Conservation (phyloP, 1,140 invertebrate genomes). For the Drosophila bocqueti region DNA sequence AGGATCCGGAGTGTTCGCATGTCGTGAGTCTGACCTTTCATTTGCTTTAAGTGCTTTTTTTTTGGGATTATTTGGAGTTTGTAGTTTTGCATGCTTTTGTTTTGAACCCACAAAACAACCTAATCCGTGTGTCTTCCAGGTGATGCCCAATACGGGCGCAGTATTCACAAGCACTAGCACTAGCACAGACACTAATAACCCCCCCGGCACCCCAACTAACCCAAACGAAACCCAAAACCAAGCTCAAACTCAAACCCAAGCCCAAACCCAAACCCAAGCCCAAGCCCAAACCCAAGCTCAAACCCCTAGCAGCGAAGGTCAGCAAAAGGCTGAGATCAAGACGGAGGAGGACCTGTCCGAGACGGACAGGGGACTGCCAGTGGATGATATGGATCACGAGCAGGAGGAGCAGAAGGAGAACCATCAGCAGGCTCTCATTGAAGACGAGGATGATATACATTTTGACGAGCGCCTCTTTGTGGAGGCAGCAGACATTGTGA, state of each 20-base stretch:
- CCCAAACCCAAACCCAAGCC: too few relatives aligned
- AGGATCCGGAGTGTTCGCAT: constrained; percentile 94
- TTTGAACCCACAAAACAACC: constrained; percentile 20
- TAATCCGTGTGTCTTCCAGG: constrained; percentile 78
- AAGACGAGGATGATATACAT: constrained; percentile 75
- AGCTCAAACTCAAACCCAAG: constrained; percentile 11
- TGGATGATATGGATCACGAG: constrained; percentile 6
- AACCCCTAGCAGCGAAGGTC: constrained; percentile 28
- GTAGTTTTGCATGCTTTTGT: constrained; percentile 43
- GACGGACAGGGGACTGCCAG: background rate
- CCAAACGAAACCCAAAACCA: constrained; percentile 14
- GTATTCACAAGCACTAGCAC: constrained; percentile 75
- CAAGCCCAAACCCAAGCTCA: constrained; percentile 10
- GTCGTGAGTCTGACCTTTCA: constrained; percentile 89
- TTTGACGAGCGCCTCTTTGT: constrained; percentile 79
- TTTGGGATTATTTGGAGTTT: constrained; percentile 20
- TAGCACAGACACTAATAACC: constrained; percentile 61
- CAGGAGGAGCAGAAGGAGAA: constrained; percentile 50
- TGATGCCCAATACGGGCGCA: constrained; percentile 84
- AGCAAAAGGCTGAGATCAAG: constrained; percentile 8
- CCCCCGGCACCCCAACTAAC: constrained; percentile 45
- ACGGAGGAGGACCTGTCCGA: constrained; percentile 5
- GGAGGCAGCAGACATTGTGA: constrained; percentile 49
- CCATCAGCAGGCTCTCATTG: constrained; percentile 21
- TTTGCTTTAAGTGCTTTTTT: constrained; percentile 10